A percentile compares a stretch with the other conserved stretches of the same genome.
Evolutionary conservation across 1,140 invertebrate genomes (phyloP).

Genomic region (Zeugodacus cucurbitae): DNA sequence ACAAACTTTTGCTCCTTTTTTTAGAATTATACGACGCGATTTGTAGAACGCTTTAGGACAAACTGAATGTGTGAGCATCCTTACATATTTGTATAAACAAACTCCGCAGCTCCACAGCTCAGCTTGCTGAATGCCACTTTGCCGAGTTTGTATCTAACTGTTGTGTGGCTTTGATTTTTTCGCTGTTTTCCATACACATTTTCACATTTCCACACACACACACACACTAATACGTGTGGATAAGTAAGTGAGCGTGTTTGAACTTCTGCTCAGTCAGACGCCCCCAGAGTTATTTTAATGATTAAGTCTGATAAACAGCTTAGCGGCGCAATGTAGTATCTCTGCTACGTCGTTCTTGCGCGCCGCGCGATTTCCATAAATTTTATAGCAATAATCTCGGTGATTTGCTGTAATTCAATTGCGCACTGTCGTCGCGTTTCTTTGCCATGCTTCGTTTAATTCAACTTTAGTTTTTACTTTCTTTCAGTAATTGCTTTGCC

Average conservation of each 20-base stretch:
- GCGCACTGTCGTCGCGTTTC: not conserved
- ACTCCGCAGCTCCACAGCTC: not conserved
- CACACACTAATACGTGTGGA: not conserved
- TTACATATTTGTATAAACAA: not conserved
- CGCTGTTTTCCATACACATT: not conserved
- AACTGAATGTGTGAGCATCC: not conserved
- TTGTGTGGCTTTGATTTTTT: not conserved
- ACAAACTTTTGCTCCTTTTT: not conserved
- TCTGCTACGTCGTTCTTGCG: not conserved
- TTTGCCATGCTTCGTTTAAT: not conserved
- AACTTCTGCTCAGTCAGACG: not conserved
- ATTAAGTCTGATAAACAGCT: constrained; percentile 25
- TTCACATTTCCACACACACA: not conserved
- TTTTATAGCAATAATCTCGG: not conserved
- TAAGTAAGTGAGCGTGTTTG: not conserved
- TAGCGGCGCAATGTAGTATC: not conserved
- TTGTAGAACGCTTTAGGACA: not conserved
- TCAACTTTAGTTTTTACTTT: not conserved
- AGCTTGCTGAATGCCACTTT: not conserved
- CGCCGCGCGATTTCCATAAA: constrained; percentile 17
- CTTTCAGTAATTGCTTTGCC: not conserved
- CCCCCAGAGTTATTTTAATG: constrained; percentile 34
- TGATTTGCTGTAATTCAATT: constrained; percentile 38
- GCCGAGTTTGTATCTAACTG: not conserved
- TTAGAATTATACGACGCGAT: not conserved